Conservation (phyloP, 2,888 invertebrate genomes). For the Orgyia antiqua region DNA sequence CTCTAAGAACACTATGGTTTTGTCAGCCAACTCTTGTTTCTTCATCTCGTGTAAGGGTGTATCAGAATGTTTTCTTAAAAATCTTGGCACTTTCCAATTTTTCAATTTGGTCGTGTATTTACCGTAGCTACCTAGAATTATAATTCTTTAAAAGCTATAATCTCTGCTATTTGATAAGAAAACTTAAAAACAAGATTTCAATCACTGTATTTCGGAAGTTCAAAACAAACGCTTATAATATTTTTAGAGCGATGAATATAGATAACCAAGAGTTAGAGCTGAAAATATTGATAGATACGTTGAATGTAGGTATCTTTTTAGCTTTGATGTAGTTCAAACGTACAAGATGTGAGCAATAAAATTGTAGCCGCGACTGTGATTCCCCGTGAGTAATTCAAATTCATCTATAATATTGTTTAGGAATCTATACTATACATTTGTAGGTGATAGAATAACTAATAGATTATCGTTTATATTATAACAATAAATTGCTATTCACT, state of each 20-base stretch:
- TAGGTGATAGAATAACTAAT: too few species aligned
- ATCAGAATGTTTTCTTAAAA: conserved; percentile 80
- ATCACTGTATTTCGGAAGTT: too few species aligned
- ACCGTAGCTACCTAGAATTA: conserved; percentile 76
- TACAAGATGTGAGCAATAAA: conserved; percentile 1
- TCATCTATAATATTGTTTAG: not conserved
- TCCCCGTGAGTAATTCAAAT: not conserved
- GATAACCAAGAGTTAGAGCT: not conserved
- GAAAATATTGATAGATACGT: too few species aligned
- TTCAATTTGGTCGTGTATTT: conserved; percentile 78
- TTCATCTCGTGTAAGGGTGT: conserved; percentile 67
- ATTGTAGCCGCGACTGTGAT: not conserved
- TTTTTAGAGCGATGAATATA: too few species aligned
- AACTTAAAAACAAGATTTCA: too few species aligned
- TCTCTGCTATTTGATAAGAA: not conserved
- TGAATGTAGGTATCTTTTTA: not conserved
- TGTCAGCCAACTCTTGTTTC: conserved; percentile 59
- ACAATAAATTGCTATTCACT: too few species aligned
- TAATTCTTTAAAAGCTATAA: conserved; percentile 1
- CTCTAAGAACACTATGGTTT: conserved; percentile 53
- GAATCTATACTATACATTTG: not conserved
- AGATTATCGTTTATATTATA: too few species aligned
- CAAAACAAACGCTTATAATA: too few species aligned
- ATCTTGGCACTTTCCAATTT: conserved; percentile 84
- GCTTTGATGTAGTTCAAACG: conserved; percentile 1